Conservation (phyloP, 2,113 vertebrate genomes). For the Atlantisia rogersi region DNA sequence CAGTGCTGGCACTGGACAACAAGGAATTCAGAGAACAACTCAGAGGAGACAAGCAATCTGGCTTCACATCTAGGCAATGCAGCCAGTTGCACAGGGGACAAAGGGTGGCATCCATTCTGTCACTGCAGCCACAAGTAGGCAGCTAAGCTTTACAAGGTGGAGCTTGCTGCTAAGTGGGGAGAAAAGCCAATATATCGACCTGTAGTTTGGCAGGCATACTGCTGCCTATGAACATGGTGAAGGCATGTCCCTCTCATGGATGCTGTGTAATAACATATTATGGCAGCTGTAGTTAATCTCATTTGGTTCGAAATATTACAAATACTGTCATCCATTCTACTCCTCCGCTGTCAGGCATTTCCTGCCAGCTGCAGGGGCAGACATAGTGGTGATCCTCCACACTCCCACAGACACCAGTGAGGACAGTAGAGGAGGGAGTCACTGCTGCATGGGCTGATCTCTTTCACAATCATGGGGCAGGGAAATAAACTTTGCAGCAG, state of each 20-base stretch:
- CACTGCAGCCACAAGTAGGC: neutral
- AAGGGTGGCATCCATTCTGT: neutral
- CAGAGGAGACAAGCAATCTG: neutral
- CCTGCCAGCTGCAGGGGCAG: neutral
- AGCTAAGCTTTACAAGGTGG: neutral
- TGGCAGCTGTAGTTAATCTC: neutral
- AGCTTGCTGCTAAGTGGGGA: neutral
- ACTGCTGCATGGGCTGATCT: neutral
- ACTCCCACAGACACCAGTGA: rapidly evolving
- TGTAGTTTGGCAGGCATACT: neutral
- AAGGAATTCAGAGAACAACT: neutral
- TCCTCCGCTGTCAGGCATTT: neutral
- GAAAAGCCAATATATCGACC: neutral
- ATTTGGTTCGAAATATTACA: neutral
- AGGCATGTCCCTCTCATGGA: neutral
- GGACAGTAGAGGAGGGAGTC: neutral
- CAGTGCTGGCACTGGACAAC: neutral
- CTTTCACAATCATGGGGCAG: neutral
- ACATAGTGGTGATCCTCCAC: neutral
- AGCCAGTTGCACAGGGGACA: neutral
- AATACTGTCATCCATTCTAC: neutral
- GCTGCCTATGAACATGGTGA: neutral
- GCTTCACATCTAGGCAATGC: neutral
- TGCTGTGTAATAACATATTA: neutral
- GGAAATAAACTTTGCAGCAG: neutral